Evolutionary conservation across 1,140 invertebrate species (phyloP).

Genomic region (Saxidomus purpurata): DNA sequence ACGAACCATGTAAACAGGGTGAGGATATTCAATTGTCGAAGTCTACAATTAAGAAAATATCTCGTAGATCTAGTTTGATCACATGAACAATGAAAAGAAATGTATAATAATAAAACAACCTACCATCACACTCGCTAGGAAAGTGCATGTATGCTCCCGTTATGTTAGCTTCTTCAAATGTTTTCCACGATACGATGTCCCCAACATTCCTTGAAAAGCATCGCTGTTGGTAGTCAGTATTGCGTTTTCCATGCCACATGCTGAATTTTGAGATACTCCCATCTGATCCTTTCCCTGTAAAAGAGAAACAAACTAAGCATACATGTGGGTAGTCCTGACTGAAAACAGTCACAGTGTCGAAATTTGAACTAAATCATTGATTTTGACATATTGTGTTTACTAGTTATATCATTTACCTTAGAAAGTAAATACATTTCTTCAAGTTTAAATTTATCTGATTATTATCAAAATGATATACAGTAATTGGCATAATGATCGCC

Average conservation of each 20-base stretch:
- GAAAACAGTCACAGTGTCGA: no score
- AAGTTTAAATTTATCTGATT: no score
- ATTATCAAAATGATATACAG: no score
- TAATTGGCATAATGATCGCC: no score
- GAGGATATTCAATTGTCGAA: slow-evolving; percentile 1
- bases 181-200: neutral
- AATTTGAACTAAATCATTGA: no score
- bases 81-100: neutral
- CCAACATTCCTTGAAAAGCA: neutral
- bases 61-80: no score
- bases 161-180: neutral
- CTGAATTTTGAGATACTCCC: neutral
- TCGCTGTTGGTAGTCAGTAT: neutral
- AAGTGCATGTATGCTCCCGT: neutral
- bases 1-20: neutral
- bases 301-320: no score
- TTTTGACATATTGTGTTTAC: no score
- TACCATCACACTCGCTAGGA: neutral
- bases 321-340: no score
- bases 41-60: neutral
- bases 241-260: neutral
- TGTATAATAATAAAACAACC: neutral
- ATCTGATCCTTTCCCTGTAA: no score
- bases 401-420: no score
- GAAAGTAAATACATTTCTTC: no score